These are phyloP conservation scores for Epirrhoe alternata DNA, from an alignment of 2,888 invertebrate genomes.

Conservation along the genomic window DNA sequence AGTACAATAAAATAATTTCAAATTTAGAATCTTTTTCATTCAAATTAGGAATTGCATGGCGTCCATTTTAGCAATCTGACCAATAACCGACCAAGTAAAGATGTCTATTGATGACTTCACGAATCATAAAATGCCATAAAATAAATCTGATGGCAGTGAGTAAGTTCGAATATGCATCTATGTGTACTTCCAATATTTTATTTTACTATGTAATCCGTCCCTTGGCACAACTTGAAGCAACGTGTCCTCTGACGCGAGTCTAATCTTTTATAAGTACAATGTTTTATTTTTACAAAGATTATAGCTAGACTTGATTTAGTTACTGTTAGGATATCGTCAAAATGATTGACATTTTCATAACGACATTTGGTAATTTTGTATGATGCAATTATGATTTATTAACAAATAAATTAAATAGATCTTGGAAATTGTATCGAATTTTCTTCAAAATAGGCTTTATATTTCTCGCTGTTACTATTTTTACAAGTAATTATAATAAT, in stretches of 20 bases:
- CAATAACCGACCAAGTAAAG: background rate
- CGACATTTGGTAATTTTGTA: constrained; percentile 1
- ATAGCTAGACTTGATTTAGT: constrained; percentile 30
- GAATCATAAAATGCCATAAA: background rate
- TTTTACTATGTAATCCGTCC: constrained; percentile 69
- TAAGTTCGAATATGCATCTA: constrained; percentile 9
- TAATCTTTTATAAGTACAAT: constrained; percentile 54
- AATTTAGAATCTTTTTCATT: background rate
- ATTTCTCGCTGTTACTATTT: constrained; percentile 2
- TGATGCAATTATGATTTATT: constrained; percentile 3
- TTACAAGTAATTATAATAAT: background rate
- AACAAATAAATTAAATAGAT: constrained; percentile 6
- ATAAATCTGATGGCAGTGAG: background rate
- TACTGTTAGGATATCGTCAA: constrained; percentile 31
- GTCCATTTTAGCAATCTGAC: background rate
- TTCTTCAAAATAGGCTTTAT: background rate
- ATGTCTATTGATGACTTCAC: background rate
- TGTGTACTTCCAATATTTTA: constrained; percentile 44
- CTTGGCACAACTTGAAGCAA: constrained; percentile 68
- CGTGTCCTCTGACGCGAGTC: constrained; percentile 64
- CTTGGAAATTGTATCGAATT: background rate
- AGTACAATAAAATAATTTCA: too few relatives aligned
- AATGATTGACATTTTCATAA: constrained; percentile 20
- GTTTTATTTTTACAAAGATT: constrained; percentile 35
- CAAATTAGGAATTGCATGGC: background rate